A percentile compares a stretch with the other conserved stretches of the same genome.
Evolutionary conservation across 2,113 vertebrate species (phyloP).

Genomic region (Hyperoodon ampullatus): DNA sequence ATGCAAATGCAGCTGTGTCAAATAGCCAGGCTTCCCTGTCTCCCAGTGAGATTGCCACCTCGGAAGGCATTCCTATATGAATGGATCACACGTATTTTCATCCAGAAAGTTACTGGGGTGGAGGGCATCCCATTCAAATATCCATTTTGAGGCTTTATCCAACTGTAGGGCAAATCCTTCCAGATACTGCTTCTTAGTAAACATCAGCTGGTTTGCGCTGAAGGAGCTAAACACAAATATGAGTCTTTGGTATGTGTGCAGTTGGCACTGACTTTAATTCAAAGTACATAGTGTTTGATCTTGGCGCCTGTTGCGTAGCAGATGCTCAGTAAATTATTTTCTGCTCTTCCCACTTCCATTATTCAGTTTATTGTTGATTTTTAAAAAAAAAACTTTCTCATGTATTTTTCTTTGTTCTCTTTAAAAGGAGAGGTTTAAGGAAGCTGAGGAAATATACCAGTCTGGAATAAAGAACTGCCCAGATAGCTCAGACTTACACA

Average conservation of each 20-base stretch:
- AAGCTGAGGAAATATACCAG: constrained; percentile 93
- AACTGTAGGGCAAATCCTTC: background rate
- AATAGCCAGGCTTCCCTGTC: background rate
- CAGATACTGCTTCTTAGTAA: background rate
- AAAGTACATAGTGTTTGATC: background rate
- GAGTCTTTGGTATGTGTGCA: background rate
- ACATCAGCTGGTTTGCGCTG: background rate
- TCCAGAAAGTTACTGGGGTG: background rate
- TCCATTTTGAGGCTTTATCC: background rate
- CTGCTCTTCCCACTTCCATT: background rate
- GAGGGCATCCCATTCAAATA: background rate
- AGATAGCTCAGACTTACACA: constrained; percentile 96
- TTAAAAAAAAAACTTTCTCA: background rate
- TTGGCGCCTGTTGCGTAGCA: background rate
- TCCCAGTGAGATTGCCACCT: background rate
- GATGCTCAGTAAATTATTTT: background rate
- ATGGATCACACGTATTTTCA: background rate
- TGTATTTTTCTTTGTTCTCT: constrained; percentile 51
- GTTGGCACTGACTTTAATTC: background rate
- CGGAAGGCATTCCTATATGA: background rate
- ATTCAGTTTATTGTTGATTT: background rate
- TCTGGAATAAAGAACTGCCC: constrained; percentile 95
- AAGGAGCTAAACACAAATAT: background rate
- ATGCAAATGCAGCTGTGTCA: background rate
- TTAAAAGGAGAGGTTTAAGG: constrained; percentile 90